Conservation (phyloP, 2,113 vertebrate genomes). For the Takifugu flavidus region DNA sequence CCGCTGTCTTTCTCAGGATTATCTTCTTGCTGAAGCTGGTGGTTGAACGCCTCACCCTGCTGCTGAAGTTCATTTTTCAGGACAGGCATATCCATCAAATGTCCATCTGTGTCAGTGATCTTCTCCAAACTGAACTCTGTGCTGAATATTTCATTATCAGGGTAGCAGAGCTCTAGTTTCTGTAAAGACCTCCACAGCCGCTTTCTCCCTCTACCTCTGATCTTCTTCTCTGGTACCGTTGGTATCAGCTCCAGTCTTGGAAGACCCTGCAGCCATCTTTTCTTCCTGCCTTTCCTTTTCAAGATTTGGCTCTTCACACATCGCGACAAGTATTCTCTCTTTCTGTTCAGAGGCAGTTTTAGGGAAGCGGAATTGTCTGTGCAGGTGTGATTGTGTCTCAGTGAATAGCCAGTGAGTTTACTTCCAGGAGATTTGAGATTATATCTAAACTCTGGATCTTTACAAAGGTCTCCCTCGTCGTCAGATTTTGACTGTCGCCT, state of each 20-base stretch:
- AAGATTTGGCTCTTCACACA: constrained; percentile 70
- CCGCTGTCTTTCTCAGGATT: constrained; percentile 18
- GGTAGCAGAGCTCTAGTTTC: constrained; percentile 57
- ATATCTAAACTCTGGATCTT: constrained; percentile 67
- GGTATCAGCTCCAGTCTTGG: constrained; percentile 49
- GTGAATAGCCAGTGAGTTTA: constrained; percentile 49
- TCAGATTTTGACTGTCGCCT: constrained; percentile 32
- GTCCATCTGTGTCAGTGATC: constrained; percentile 12
- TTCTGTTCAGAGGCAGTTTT: constrained; percentile 51
- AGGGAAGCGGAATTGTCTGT: constrained; percentile 39
- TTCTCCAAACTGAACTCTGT: background rate
- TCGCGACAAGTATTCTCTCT: constrained; percentile 67
- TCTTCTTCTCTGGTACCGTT: constrained; percentile 36
- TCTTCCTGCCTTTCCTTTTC: constrained; percentile 71
- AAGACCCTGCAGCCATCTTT: constrained; percentile 66
- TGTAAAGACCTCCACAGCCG: constrained; percentile 51
- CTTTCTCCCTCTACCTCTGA: constrained; percentile 46
- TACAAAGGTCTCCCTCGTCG: constrained; percentile 43
- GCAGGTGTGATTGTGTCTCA: constrained; percentile 46
- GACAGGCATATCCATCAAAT: constrained; percentile 10
- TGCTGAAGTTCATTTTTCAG: constrained; percentile 16
- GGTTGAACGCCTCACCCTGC: background rate
- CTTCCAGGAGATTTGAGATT: constrained; percentile 38
- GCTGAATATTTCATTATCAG: background rate
- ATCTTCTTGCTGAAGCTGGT: background rate